These are phyloP conservation scores for Proisotoma minuta DNA, from an alignment of 2,888 invertebrate species.

Conservation along the genomic window DNA sequence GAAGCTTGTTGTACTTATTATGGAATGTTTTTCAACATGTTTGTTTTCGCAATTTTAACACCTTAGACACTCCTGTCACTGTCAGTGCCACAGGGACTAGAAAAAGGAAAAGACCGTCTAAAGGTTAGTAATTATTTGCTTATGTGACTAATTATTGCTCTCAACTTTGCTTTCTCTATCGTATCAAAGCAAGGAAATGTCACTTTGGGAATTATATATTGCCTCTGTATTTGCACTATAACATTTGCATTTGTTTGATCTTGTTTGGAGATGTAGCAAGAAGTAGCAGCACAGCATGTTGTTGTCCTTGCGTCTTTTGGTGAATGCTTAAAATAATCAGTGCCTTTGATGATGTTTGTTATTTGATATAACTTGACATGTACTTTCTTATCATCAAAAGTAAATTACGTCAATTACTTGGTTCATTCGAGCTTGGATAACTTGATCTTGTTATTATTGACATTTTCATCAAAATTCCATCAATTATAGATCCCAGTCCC, in stretches of 20 bases:
- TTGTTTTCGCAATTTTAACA: slow-evolving; percentile 17
- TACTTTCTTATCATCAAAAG: background rate
- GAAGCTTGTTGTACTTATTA: background rate
- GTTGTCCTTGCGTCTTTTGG: background rate
- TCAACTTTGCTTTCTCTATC: background rate
- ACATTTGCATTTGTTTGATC: slow-evolving; percentile 15
- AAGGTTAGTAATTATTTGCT: slow-evolving; percentile 54
- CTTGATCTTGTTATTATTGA: slow-evolving; percentile 1
- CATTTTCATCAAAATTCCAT: slow-evolving; percentile 7
- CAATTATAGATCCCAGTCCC: slow-evolving; percentile 47
- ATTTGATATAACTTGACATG: background rate
- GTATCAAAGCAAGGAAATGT: background rate
- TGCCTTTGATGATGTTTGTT: background rate
- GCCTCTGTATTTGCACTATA: background rate
- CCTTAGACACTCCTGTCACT: slow-evolving; percentile 32
- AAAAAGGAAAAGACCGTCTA: slow-evolving; percentile 72
- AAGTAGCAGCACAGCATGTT: no score
- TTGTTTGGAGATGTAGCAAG: background rate
- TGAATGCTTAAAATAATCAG: background rate
- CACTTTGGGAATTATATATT: background rate
- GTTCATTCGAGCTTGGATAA: background rate
- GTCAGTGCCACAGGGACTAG: slow-evolving; percentile 49
- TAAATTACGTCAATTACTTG: background rate
- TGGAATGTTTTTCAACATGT: slow-evolving; percentile 10
- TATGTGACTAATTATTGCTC: background rate